These are phyloP conservation scores for Thamnaconus septentrionalis DNA, from an alignment of 2,113 vertebrate genomes.

Conservation along the genomic window DNA sequence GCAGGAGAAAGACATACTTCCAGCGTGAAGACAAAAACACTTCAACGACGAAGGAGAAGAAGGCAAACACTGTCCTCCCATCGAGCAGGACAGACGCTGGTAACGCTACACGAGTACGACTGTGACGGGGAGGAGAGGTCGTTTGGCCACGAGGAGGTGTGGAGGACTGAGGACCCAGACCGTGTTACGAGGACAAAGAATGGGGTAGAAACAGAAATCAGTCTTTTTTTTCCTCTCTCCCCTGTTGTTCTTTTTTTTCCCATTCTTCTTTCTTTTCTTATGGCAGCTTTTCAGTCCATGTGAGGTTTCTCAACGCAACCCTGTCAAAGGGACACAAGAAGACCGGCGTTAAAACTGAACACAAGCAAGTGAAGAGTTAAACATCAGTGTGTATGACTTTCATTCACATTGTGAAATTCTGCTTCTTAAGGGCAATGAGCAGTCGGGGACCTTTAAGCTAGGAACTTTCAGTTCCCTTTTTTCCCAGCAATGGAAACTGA, in stretches of 20 bases:
- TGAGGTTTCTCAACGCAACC: conserved; percentile 88
- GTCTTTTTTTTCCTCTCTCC: conserved; percentile 31
- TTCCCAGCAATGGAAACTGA: neutral
- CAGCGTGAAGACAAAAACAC: conserved; percentile 38
- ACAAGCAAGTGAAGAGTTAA: too few species aligned
- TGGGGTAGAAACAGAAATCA: conserved; percentile 33
- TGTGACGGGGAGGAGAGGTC: conserved; percentile 9
- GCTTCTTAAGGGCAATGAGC: too few species aligned
- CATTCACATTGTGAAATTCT: too few species aligned
- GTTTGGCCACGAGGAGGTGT: conserved; percentile 57
- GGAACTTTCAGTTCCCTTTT: conserved; percentile 19
- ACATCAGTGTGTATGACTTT: too few species aligned
- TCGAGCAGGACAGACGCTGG: conserved; percentile 25
- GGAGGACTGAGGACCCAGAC: conserved; percentile 61
- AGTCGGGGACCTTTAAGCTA: too few species aligned
- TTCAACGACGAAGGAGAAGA: conserved; percentile 41
- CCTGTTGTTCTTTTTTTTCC: conserved; percentile 21
- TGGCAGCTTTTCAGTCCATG: conserved; percentile 73
- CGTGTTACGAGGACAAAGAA: conserved; percentile 44
- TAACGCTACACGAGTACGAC: conserved; percentile 33
- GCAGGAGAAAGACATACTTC: conserved; percentile 18
- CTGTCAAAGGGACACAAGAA: conserved; percentile 62
- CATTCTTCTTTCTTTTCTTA: conserved; percentile 12
- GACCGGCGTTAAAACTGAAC: neutral
- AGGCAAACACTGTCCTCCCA: conserved; percentile 33